These are phyloP conservation scores for Chesias legatella DNA, from an alignment of 2,888 invertebrate species.

Conservation along the genomic window DNA sequence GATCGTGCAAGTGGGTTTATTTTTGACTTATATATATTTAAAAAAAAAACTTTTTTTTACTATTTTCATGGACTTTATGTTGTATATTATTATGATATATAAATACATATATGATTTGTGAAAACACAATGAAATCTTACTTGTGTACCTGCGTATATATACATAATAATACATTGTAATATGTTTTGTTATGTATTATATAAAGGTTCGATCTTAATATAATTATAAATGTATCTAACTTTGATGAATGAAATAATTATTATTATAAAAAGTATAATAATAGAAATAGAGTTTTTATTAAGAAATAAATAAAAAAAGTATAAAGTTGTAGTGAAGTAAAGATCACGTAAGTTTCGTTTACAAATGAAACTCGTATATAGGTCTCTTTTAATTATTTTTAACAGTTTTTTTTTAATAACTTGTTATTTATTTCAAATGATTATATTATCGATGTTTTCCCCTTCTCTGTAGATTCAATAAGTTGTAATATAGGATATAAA, in stretches of 20 bases:
- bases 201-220: constrained; percentile 56
- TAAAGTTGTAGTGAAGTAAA: constrained; percentile 64
- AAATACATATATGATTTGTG: constrained; percentile 31
- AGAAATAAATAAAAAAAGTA: constrained; percentile 75
- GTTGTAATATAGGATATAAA: constrained; percentile 73
- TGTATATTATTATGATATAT: constrained; percentile 18
- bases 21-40: constrained; percentile 38
- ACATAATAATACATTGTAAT: constrained; percentile 41
- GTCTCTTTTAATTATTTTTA: constrained; percentile 73
- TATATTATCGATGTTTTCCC: constrained; percentile 75
- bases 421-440: constrained; percentile 81
- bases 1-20: constrained; percentile 55
- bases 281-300: constrained; percentile 79
- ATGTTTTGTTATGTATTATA: constrained; percentile 51
- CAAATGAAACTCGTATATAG: constrained; percentile 56
- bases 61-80: constrained; percentile 34
- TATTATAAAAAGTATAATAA: constrained; percentile 78
- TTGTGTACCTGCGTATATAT: constrained; percentile 38
- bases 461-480: constrained; percentile 69
- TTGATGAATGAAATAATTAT: constrained; percentile 74
- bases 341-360: constrained; percentile 68
- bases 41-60: constrained; percentile 33
- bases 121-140: constrained; percentile 39
- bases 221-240: constrained; percentile 76
- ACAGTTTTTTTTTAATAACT: constrained; percentile 75